Percentiles rank a stretch among this genome's conserved stretches.
phyloP scores from a whole-genome alignment of 2,888 invertebrate genomes.

The Caprella mutica region DNA sequence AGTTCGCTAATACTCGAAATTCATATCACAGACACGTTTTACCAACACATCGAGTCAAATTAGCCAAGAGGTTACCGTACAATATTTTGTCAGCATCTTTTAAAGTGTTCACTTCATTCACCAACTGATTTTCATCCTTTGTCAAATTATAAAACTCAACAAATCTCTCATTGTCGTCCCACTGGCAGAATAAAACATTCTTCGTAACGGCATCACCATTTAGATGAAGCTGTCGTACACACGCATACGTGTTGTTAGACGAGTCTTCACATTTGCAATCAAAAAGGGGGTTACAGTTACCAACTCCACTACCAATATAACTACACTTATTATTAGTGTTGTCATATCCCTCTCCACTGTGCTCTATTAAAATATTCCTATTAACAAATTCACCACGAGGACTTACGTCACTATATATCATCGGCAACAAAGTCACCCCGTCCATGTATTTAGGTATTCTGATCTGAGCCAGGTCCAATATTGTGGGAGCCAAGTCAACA shows the following conservation, averaged over 20 bases:
- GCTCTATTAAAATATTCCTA: conserved; percentile 59
- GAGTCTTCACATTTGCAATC: conserved; percentile 75
- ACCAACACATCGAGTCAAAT: no score
- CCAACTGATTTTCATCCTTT: conserved; percentile 18
- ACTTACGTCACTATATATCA: background rate
- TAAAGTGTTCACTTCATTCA: no score
- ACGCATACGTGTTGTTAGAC: conserved; percentile 68
- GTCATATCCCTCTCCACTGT: conserved; percentile 61
- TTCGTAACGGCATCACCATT: conserved; percentile 33
- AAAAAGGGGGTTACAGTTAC: conserved; percentile 30
- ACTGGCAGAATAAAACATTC: conserved; percentile 24
- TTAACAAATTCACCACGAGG: background rate
- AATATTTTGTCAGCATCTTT: no score
- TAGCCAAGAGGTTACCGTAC: no score
- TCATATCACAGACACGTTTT: no score
- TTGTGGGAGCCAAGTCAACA: conserved; percentile 75
- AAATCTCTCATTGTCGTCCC: conserved; percentile 25
- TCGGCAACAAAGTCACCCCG: conserved; percentile 47
- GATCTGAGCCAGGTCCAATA: conserved; percentile 58
- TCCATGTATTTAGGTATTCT: conserved; percentile 49
- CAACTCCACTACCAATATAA: conserved; percentile 11
- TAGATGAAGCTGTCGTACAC: conserved; percentile 53
- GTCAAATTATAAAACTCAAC: conserved; percentile 25
- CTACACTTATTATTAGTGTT: conserved; percentile 40
- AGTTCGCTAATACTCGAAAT: no score